A percentile compares a stretch with the other conserved stretches of the same genome.
phyloP scores from a whole-genome alignment of 2,888 invertebrate genomes.

The Philereme vetulata region DNA sequence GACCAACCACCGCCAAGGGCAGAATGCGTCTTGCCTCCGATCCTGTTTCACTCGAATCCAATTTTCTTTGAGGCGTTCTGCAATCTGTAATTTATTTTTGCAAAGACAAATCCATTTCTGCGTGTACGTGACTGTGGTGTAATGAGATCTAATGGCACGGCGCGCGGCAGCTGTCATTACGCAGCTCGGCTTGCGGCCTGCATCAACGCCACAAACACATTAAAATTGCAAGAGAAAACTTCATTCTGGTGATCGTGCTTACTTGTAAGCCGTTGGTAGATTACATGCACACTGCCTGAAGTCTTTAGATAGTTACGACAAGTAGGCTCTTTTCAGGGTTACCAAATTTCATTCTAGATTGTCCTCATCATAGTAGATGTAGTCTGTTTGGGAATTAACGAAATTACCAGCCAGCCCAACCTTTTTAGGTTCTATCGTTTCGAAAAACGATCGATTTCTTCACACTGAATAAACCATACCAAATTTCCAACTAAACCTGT shows the following conservation, averaged over 20 bases:
- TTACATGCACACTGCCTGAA: no score
- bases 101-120: constrained; percentile 83
- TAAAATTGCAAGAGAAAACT: constrained; percentile 15
- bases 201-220: constrained; percentile 14
- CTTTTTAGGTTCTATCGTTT: no score
- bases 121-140: constrained; percentile 78
- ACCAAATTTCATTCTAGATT: no score
- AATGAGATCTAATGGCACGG: constrained; percentile 78
- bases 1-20: constrained; percentile 51
- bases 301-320: no score
- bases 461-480: no score
- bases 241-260: neutral
- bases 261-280: no score
- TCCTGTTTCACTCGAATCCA: constrained; percentile 78
- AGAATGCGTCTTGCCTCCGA: constrained; percentile 45
- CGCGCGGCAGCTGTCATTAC: constrained; percentile 74
- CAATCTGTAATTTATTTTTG: constrained; percentile 82
- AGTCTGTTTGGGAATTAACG: no score
- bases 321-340: no score
- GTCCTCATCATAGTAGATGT: no score
- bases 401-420: no score
- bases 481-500: no score
- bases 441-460: no score
- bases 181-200: constrained; percentile 45
- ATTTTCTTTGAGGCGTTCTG: constrained; percentile 79